These are phyloP conservation scores for Rhyacophila brunnea DNA, from an alignment of 1,140 invertebrate species.

Conservation along the genomic window DNA sequence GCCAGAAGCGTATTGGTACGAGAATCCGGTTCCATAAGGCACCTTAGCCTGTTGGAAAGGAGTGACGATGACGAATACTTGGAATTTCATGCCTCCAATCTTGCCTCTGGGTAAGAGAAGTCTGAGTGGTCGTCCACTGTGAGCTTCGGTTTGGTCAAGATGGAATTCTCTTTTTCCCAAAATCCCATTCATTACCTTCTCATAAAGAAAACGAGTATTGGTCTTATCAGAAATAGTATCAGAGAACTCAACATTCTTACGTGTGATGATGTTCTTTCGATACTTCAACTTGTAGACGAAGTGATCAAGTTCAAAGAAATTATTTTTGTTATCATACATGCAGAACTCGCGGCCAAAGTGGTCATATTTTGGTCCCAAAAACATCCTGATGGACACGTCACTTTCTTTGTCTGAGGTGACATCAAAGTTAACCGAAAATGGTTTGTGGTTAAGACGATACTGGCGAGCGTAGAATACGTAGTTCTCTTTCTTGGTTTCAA, in stretches of 20 bases:
- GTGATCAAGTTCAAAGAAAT: slow-evolving; percentile 70
- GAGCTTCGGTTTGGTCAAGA: slow-evolving; percentile 52
- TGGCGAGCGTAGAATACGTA: slow-evolving; percentile 39
- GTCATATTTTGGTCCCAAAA: slow-evolving; percentile 61
- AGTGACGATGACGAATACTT: slow-evolving; percentile 59
- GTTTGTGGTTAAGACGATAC: slow-evolving; percentile 56
- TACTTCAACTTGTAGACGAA: slow-evolving; percentile 62
- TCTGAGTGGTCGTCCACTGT: slow-evolving; percentile 60
- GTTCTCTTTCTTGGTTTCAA: slow-evolving; percentile 24
- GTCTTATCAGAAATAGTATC: slow-evolving; percentile 55
- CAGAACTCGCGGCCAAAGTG: slow-evolving; percentile 51
- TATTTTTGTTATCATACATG: slow-evolving; percentile 52
- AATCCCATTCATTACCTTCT: slow-evolving; percentile 44
- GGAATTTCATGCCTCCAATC: slow-evolving; percentile 55
- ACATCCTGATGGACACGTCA: slow-evolving; percentile 57
- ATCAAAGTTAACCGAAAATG: slow-evolving; percentile 58
- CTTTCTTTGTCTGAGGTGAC: slow-evolving; percentile 56
- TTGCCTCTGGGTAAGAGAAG: slow-evolving; percentile 59
- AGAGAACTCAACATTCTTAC: slow-evolving; percentile 66
- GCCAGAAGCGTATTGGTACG: slow-evolving; percentile 42
- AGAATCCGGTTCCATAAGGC: slow-evolving; percentile 40
- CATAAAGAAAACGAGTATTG: slow-evolving; percentile 44
- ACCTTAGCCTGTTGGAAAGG: slow-evolving; percentile 42
- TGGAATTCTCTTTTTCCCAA: slow-evolving; percentile 46
- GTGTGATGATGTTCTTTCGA: slow-evolving; percentile 66